These are phyloP conservation scores for Scytalopus superciliaris DNA, from an alignment of 2,113 vertebrate genomes.

Conservation along the genomic window DNA sequence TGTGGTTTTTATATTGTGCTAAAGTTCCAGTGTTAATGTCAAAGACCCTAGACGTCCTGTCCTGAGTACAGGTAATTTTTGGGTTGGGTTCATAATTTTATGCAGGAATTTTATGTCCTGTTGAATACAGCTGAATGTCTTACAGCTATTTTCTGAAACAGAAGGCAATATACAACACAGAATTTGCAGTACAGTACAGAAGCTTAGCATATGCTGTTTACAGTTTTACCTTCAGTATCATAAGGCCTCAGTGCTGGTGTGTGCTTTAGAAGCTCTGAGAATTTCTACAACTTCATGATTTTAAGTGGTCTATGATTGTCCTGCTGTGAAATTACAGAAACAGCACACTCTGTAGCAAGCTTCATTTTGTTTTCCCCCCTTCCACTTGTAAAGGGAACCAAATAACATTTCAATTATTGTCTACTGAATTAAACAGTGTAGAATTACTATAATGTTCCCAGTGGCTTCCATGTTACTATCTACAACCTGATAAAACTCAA, in stretches of 20 bases:
- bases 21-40: not conserved
- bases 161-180: not conserved
- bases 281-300: not conserved
- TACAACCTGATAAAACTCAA: not conserved
- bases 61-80: not conserved
- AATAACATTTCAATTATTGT: not conserved
- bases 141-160: not conserved
- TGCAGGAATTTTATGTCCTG: not conserved
- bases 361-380: not conserved
- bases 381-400: not conserved
- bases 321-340: slow-evolving; percentile 36
- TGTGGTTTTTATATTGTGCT: not conserved
- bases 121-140: not conserved
- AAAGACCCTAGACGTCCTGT: not conserved
- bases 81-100: not conserved
- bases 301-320: slow-evolving; percentile 16
- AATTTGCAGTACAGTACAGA: not conserved
- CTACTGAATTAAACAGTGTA: slow-evolving; percentile 18
- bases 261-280: not conserved
- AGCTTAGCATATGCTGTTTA: not conserved
- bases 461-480: not conserved
- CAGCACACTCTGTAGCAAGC: not conserved
- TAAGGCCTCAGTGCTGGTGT: not conserved
- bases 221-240: not conserved
- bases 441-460: not conserved